These are phyloP conservation scores for Argyra leucocephala DNA, from an alignment of 2,888 invertebrate species.

Conservation along the genomic window DNA sequence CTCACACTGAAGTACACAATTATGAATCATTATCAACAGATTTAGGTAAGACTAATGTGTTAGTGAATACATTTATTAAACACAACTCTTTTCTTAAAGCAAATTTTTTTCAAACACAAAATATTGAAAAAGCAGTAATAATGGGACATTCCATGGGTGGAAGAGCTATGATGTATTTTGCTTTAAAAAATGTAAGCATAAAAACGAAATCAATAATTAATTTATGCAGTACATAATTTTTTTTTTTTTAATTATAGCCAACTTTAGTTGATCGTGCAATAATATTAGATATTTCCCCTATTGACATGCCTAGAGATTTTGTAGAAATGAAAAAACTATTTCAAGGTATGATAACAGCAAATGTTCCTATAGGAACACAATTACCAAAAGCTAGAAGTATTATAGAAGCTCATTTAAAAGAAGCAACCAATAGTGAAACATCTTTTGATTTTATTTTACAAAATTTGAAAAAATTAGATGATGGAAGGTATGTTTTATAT, in stretches of 20 bases:
- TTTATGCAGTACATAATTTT: neutral
- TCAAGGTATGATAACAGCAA: constrained; percentile 54
- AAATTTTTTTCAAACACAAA: constrained; percentile 53
- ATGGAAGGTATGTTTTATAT: constrained; percentile 40
- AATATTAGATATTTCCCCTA: constrained; percentile 64
- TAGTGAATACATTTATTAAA: too few relatives aligned
- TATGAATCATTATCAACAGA: constrained; percentile 45
- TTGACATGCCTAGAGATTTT: constrained; percentile 49
- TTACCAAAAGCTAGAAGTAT: constrained; percentile 60
- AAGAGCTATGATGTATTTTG: constrained; percentile 76
- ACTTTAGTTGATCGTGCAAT: constrained; percentile 55
- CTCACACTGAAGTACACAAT: constrained; percentile 62
- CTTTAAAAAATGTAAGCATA: constrained; percentile 56
- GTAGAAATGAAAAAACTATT: constrained; percentile 53
- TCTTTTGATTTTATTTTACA: constrained; percentile 71
- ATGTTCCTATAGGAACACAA: constrained; percentile 52
- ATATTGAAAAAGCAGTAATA: constrained; percentile 55
- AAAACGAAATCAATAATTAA: neutral
- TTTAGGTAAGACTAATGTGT: constrained; percentile 31
- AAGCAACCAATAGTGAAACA: constrained; percentile 47
- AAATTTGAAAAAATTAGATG: constrained; percentile 64
- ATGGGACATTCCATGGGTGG: constrained; percentile 96
- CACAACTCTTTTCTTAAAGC: constrained; percentile 25
- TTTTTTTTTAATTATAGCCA: constrained; percentile 42
- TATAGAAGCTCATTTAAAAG: constrained; percentile 56